Base-by-base conservation (phyloP, 1,140 invertebrate genomes). In the Dinoponera quadriceps region DNA sequence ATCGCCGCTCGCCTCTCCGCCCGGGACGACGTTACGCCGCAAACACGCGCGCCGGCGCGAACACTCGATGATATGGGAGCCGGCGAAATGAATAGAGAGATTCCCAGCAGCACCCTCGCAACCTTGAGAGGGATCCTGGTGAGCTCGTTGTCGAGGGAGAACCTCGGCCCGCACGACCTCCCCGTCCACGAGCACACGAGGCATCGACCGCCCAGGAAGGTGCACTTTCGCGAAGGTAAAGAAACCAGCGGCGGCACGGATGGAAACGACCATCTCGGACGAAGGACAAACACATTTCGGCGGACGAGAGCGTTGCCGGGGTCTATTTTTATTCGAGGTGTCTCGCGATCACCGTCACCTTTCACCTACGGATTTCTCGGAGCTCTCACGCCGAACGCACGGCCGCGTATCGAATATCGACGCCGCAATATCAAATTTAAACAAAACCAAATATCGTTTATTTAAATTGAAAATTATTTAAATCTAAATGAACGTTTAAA, bases 101-200 rank as follows among this genome's bases (percentile, higher is more conserved):
- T 95, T 88, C 93, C 94, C 16, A 94, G 93, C 87, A 94, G 93
- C 89, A 95, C 94, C 71, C 93, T 96, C 48, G 94, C 95, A 78
- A 94, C 95, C 77, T 93, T 96, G 71, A 91, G 95, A 54, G 95
- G 95, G 20, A 96, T 96, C 83, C 93, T 96, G n/a, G 94, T 96
- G 85, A 94, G 94, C 63, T 96, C 96, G 13, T 90, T 96, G 86
- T 95, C 95, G 25, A 93, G 94, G 60, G 95, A 96, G 91, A 96
- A 96, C 89, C 92, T 96, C 49, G 94, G 94, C 5, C 93, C 92
- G 49, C 91, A 94, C 86, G 94, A 95, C 88, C 90, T 94, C 0
- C 90, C 92, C 20, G 54, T 91, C 59, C 88, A 92, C 66, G 91
- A 93, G 66, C 89, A 92, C 44, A 88, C 86, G 18, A 91, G 88